A percentile compares a stretch with the other conserved stretches of the same genome.
Evolutionary conservation across 1,140 invertebrate genomes (phyloP).

Genomic region (Drosophila bocki): DNA sequence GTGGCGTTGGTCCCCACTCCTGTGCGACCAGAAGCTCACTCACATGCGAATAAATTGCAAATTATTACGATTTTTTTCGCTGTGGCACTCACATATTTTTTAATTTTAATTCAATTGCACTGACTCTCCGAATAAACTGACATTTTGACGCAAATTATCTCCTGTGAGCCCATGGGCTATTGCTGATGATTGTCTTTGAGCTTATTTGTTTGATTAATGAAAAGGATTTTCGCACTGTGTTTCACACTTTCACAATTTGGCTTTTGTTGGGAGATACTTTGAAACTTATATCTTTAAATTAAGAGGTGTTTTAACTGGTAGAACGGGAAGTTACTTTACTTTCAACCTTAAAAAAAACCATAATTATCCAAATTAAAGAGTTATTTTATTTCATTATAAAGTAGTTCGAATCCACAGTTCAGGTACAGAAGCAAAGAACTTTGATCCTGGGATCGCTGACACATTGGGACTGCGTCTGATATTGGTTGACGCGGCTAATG

Average conservation of each 20-base stretch:
- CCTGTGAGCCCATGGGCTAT: conserved; percentile 51
- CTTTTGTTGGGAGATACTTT: not conserved
- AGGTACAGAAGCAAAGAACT: conserved; percentile 63
- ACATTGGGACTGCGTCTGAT: conserved; percentile 17
- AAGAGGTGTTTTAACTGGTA: not conserved
- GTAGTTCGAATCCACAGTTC: not conserved
- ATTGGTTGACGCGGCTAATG: conserved; percentile 27
- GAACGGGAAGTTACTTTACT: not conserved
- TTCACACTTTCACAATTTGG: not conserved
- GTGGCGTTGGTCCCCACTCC: conserved; percentile 9
- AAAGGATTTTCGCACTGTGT: conserved; percentile 33
- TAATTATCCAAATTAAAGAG: not conserved
- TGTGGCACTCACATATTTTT: conserved; percentile 65
- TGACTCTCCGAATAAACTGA: conserved; percentile 73
- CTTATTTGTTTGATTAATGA: conserved; percentile 60
- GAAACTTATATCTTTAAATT: not conserved
- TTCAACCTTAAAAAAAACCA: not conserved
- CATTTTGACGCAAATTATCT: conserved; percentile 79
- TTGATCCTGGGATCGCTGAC: conserved; percentile 18
- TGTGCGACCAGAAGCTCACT: not conserved
- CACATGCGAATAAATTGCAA: conserved; percentile 61
- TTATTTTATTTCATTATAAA: not conserved
- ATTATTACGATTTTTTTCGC: conserved; percentile 57
- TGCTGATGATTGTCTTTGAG: conserved; percentile 41
- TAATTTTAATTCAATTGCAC: conserved; percentile 80